Evolutionary conservation across 2,888 invertebrate species (phyloP), one percentile per base, ranked within the genome.

Genomic region (Apamea epomidion): DNA sequence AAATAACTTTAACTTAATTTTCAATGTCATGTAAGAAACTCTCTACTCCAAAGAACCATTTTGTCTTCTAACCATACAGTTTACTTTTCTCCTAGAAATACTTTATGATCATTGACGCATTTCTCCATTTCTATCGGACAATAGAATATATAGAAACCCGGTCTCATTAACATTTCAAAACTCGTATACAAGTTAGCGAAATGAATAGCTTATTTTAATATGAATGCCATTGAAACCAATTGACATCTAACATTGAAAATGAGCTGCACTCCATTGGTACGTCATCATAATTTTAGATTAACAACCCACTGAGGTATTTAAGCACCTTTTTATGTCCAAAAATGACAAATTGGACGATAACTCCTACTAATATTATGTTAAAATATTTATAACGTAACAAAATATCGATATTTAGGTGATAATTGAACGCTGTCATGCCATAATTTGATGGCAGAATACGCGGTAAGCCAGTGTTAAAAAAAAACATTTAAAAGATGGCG

Each of bases 361-460:
- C 54, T 74, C 48, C 2, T 37, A 78, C 54, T 82, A 81, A 86
- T 84, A 68, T 82, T 71, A 83, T 80, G 88, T 77, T 88, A 75
- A 84, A 87, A 87, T 88, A 88, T 88, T 87, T 81, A 81, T 78
- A 81, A 78, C 72, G 76, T 78, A 76, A 86, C 74, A 78, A 78
- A 86, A 86, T 84, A 82, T 81, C 74, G 75, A 54, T 76, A 77
- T 86, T 82, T 74, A 82, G 76, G 77, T 72, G 75, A 68, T 85
- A 83, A 86, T 76, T 69, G 80, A 75, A 69, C 62, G 75, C 70
- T 62, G 84, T 74, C 78, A 72, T 25, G 62, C 67, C 45, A 76
- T 87, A 77, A 80, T 80, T 78, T 83, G 54, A 54, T 67, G 18
- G 60, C 62, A 73, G 68, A 78, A 78, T 65, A 65, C 25, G 21